Conservation (phyloP, 2,888 invertebrate genomes). For the Megamerina dolium region DNA sequence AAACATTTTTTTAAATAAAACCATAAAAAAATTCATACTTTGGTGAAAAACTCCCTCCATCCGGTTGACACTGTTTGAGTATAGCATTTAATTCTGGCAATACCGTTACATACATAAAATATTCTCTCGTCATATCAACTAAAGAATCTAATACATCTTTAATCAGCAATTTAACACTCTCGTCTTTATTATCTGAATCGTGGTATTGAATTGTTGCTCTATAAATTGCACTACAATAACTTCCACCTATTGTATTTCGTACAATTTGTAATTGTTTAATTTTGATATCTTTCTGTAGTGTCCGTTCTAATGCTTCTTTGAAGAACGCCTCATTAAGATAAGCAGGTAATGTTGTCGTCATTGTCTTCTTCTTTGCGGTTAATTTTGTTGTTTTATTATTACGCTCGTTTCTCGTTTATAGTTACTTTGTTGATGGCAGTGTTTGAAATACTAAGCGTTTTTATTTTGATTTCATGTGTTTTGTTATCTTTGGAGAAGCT, state of each 20-base stretch:
- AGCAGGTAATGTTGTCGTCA: constrained; percentile 6
- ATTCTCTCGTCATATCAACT: constrained; percentile 4
- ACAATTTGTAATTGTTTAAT: constrained; percentile 16
- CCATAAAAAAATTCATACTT: too few relatives aligned
- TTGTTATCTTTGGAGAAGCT: too few relatives aligned
- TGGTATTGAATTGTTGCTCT: constrained; percentile 24
- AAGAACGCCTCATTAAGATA: constrained; percentile 1
- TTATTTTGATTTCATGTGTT: too few relatives aligned
- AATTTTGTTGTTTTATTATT: not conserved
- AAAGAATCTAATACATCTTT: constrained; percentile 11
- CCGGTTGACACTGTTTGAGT: not conserved
- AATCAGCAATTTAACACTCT: constrained; percentile 2
- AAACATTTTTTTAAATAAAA: too few relatives aligned
- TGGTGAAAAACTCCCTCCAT: too few relatives aligned
- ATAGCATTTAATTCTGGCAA: constrained; percentile 8
- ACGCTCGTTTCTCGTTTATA: not conserved
- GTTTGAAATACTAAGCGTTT: too few relatives aligned
- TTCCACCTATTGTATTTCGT: constrained; percentile 22
- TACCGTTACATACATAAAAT: constrained; percentile 9
- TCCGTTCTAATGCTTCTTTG: constrained; percentile 21
- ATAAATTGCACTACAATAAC: constrained; percentile 34
- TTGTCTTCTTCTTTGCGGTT: constrained; percentile 7
- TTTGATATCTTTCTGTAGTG: constrained; percentile 15
- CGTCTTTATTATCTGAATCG: not conserved
- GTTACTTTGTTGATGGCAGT: not conserved